Evolutionary conservation across 1,140 invertebrate genomes (phyloP).

Genomic region (Leptinotarsa lineolata): DNA sequence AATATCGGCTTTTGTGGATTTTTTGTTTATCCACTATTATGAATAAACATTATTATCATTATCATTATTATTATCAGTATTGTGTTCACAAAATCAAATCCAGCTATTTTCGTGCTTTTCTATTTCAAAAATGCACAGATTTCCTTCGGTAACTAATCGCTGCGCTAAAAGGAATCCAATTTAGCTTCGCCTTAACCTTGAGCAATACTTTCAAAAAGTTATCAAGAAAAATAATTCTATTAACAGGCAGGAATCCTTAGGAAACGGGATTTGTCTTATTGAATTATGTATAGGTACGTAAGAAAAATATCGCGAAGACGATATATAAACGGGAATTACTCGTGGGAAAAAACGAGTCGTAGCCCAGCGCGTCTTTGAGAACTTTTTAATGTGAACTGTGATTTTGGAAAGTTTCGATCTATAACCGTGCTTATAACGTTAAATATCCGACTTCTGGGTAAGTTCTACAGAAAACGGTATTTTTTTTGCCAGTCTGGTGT

Average conservation of each 20-base stretch:
- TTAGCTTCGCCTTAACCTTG: slow-evolving; percentile 12
- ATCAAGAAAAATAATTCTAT: slow-evolving; percentile 17
- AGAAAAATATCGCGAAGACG: background rate
- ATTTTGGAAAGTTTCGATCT: slow-evolving; percentile 13
- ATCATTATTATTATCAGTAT: too few relatives aligned
- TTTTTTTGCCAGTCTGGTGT: too few relatives aligned
- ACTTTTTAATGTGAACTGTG: slow-evolving; percentile 20
- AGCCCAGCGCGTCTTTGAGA: slow-evolving; percentile 29
- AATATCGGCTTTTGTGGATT: too few relatives aligned
- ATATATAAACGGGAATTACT: slow-evolving; percentile 15
- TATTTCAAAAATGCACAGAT: too few relatives aligned
- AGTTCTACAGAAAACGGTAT: background rate
- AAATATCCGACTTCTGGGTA: background rate
- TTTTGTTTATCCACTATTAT: too few relatives aligned
- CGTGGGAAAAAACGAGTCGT: slow-evolving; percentile 16
- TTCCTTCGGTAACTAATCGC: too few relatives aligned
- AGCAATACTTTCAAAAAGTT: background rate
- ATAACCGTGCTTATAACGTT: slow-evolving; percentile 5
- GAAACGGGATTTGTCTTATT: slow-evolving; percentile 27
- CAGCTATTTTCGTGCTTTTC: too few relatives aligned
- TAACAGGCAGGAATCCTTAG: slow-evolving; percentile 25
- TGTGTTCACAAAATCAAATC: too few relatives aligned
- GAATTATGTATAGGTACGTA: slow-evolving; percentile 19
- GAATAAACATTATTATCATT: too few relatives aligned
- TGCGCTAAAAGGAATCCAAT: background rate